phyloP scores from a whole-genome alignment of 2,888 invertebrate genomes.

The Glaucopsyche alexis region DNA sequence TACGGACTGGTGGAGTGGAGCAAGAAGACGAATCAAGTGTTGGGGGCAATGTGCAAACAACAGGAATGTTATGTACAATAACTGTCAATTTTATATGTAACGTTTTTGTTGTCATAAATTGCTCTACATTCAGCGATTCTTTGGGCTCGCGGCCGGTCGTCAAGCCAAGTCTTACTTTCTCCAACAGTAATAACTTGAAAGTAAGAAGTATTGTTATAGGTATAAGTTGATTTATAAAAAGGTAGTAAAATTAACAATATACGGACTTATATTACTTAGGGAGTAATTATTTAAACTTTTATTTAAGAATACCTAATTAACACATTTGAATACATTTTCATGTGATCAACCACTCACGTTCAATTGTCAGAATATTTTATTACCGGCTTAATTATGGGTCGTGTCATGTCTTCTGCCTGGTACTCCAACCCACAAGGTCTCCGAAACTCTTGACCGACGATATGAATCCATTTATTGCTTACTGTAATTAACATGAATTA shows the following conservation, averaged over 20 bases:
- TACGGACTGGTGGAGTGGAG: constrained; percentile 10
- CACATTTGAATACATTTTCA: no score
- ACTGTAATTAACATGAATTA: constrained; percentile 74
- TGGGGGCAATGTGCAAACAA: constrained; percentile 78
- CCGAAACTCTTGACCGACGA: constrained; percentile 91
- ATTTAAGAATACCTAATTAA: no score
- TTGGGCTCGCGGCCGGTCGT: background rate
- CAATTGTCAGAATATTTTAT: no score
- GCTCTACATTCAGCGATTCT: constrained; percentile 61
- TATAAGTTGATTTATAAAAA: no score
- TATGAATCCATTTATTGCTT: constrained; percentile 96
- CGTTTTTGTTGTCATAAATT: constrained; percentile 81
- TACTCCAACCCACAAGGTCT: constrained; percentile 79
- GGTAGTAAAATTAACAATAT: no score
- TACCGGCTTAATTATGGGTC: constrained; percentile 34
- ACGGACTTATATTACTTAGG: no score
- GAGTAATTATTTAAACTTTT: no score
- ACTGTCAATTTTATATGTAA: constrained; percentile 78
- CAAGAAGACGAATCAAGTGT: constrained; percentile 44
- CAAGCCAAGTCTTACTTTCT: background rate
- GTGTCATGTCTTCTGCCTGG: constrained; percentile 60
- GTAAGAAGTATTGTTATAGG: background rate
- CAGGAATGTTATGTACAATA: constrained; percentile 80
- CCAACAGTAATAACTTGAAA: background rate
- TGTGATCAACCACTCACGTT: no score